Percentiles rank a stretch among this genome's conserved stretches.
These are phyloP conservation scores for Nannoperca obscura DNA, from an alignment of 2,797 vertebrate species.

Conservation along the genomic window DNA sequence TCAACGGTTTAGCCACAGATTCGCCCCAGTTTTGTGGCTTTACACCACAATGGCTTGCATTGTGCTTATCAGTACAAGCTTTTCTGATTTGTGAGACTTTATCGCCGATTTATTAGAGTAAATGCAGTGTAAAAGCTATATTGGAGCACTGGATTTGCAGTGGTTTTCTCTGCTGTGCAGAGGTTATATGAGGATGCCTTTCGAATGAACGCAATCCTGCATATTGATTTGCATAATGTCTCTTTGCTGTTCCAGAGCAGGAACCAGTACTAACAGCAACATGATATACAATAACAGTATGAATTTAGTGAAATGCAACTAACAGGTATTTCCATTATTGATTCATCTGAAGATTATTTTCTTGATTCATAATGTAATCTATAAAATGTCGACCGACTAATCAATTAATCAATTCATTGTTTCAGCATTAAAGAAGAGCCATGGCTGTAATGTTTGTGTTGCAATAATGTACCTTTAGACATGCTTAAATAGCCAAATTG, in stretches of 20 bases:
- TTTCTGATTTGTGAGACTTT: constrained; percentile 10
- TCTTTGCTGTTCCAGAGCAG: background rate
- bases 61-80: constrained; percentile 7
- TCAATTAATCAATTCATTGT: background rate
- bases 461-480: background rate
- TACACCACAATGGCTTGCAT: background rate
- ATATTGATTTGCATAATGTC: constrained; percentile 20
- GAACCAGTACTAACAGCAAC: background rate
- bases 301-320: background rate
- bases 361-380: background rate
- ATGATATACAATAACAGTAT: background rate
- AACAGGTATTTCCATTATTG: background rate
- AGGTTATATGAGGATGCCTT: constrained; percentile 9
- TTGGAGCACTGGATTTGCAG: background rate
- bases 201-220: background rate
- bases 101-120: background rate
- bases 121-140: background rate
- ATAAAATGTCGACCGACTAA: background rate
- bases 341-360: background rate
- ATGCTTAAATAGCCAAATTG: background rate
- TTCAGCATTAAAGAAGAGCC: background rate
- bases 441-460: background rate
- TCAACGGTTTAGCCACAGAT: constrained; percentile 7
- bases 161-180: constrained; percentile 2
- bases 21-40: background rate